Base-by-base conservation (phyloP, 1,140 invertebrate genomes). In the Aphelenchoides avenae region DNA sequence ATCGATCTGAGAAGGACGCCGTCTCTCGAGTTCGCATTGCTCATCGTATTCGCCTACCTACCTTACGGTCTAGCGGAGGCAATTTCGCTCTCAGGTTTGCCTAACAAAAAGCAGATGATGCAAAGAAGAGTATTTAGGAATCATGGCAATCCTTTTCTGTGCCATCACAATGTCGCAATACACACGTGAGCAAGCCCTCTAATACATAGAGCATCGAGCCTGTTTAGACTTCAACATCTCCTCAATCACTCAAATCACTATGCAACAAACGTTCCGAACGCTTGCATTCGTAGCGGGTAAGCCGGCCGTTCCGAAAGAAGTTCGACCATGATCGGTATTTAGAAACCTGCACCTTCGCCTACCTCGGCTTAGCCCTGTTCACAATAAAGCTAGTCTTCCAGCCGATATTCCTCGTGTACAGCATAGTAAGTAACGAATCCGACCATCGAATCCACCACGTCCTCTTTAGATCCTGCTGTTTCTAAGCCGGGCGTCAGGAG, bases 161-260 rank as follows among this genome's bases (percentile, higher is more conserved):
- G 94, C 93, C 2, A 91, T 99, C 74, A 91, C 95, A 0, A 99
- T 98, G 94, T 96, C 92, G 0, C 94, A 99, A 78, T 99, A 98
- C 73, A 97, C 93, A 15, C 94, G n/a, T n/a, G n/a, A n/a, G n/a
- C n/a, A n/a, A n/a, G n/a, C n/a, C n/a, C n/a, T n/a, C n/a, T n/a
- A n/a, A n/a, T n/a, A n/a, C n/a, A n/a, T n/a, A n/a, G n/a, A n/a
- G n/a, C n/a, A n/a, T n/a, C n/a, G n/a, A n/a, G n/a, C n/a, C n/a
- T n/a, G n/a, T n/a, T n/a, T n/a, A n/a, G n/a, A 98, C 82, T 92
- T 90, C 70, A 98, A 98, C 79, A 80, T 98, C 13, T 97, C 93
- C 1, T 94, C 93, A 18, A 87, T 98, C 3, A 94, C 93, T 11
- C 93, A 98, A 81, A 94, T 98, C 6, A 97, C 93, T 2, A 94